Evolutionary conservation across 2,888 invertebrate species (phyloP), one percentile per base, ranked within the genome.

Genomic region (Keiferia lycopersicella): DNA sequence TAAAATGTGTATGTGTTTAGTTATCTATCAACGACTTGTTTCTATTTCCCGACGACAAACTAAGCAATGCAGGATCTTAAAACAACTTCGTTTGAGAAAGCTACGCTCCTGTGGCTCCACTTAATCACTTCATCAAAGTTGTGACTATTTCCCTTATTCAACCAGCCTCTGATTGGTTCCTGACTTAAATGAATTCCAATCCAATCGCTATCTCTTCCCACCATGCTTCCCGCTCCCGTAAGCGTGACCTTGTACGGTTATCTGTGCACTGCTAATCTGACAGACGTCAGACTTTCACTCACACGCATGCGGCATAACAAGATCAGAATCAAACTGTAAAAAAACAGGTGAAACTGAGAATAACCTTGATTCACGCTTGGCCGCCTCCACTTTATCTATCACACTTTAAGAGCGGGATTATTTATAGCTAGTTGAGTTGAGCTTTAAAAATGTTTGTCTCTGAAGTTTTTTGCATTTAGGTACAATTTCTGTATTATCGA

Each of bases 281-380:
- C 20, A 50, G 48, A 50, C 41, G 39, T 53, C 51, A 26, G n/a
- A 22, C 62, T 60, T 62, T 64, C 61, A 62, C 59, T 41, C 18
- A n/a, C 59, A 26, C 39, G 63, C 66, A 62, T 51, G 51, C 50
- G 50, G 56, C 56, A 56, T 34, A 56, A 30, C 56, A 56, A 56
- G 59, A 64, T 67, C 63, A 65, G 50, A 63, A 65, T 41, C 18
- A 12, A 51, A 22, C 1, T 18, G 51, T 51, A 51, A 51, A 51
- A 51, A 84, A 61, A 61, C 48, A 48, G 61, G 61, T 61, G 61
- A 61, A 61, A 81, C 78, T 71, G 71, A 76, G 63, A 66, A 73
- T 76, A 81, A 83, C 86, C 85, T 86, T 85, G 85, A 74, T 56
- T 65, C 77, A 84, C 81, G 84, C 78, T 81, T 74, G 72, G 84